Base-by-base conservation (phyloP, 2,797 vertebrate species). In the Microhierax caerulescens region DNA sequence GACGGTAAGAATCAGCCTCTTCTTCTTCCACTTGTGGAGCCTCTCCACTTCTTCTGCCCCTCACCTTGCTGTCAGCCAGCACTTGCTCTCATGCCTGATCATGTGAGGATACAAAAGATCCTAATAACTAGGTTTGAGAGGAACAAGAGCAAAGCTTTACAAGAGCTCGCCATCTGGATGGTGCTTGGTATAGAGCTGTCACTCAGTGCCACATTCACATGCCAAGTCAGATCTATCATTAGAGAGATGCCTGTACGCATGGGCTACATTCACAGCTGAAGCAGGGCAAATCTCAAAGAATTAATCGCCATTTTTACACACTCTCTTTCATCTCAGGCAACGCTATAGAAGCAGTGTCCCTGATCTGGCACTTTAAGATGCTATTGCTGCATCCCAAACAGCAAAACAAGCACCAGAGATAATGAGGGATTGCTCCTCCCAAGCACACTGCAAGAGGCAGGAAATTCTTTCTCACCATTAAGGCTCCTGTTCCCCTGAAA, bases 121-220 rank as follows among this genome's bases (percentile, higher is more conserved):
- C 61, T 78, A 93, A 89, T 67, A 88, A 77, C 45, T 36, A 88
- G 27, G 50, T 70, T 59, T 80, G 67, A 86, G 69, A 85, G 18
- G 61, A 94, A 91, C 56, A 68, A 75, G 61, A 80, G 61, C 47
- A 82, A 75, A 93, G 80, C 54, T 90, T 81, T 88, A 79, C 10
- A 81, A 77, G 79, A 65, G 51, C 80, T 90, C 9, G 4, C 85
- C 67, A 95, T 94, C 80, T 95, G 85, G 90, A 76, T 57, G 90
- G 47, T 37, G 61, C 75, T 93, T 56, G 10, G 48, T 86, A 64
- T 14, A 65, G 73, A 94, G 69, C 88, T 93, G 85, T 90, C 92
- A 92, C 43, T 94, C 63, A 76, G 54, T 63, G 51, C 80, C 43
- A 90, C 63, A 74, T 73, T 76, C 67, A 68, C 10, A 11, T 67